Conservation (phyloP, 2,888 invertebrate genomes). For the Drosophila cracens region DNA sequence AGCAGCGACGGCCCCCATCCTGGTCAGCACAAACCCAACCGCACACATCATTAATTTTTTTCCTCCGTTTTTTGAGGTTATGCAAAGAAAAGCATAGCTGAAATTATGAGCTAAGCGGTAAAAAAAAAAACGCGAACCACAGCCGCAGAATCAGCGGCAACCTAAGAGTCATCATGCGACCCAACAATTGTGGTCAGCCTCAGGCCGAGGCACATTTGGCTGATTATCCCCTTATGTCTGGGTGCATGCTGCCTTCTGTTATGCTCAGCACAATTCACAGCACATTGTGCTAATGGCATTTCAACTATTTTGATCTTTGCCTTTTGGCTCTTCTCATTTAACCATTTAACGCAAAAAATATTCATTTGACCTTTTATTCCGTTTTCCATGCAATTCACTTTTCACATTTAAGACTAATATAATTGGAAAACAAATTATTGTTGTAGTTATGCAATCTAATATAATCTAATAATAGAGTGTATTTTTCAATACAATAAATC, state of each 20-base stretch:
- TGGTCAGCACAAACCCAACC: constrained; percentile 24
- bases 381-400: neutral
- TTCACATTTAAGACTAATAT: constrained; percentile 7
- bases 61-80: constrained; percentile 9
- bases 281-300: constrained; percentile 63
- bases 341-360: constrained; percentile 12
- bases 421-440: neutral
- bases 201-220: constrained; percentile 13
- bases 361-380: constrained; percentile 34
- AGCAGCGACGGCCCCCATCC: constrained; percentile 13
- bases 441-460: neutral
- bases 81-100: constrained; percentile 32
- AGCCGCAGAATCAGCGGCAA: constrained; percentile 22
- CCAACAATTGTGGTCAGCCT: constrained; percentile 61
- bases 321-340: constrained; percentile 12
- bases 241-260: constrained; percentile 7
- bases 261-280: constrained; percentile 23
- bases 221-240: constrained; percentile 32
- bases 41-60: constrained; percentile 38
- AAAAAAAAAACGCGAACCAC: constrained; percentile 19
- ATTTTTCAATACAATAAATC: neutral
- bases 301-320: constrained; percentile 59
- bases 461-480: neutral
- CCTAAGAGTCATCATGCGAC: constrained; percentile 68
- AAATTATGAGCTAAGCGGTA: constrained; percentile 48